Evolutionary conservation across 2,113 vertebrate species (phyloP).

Genomic region (Alosa alosa): DNA sequence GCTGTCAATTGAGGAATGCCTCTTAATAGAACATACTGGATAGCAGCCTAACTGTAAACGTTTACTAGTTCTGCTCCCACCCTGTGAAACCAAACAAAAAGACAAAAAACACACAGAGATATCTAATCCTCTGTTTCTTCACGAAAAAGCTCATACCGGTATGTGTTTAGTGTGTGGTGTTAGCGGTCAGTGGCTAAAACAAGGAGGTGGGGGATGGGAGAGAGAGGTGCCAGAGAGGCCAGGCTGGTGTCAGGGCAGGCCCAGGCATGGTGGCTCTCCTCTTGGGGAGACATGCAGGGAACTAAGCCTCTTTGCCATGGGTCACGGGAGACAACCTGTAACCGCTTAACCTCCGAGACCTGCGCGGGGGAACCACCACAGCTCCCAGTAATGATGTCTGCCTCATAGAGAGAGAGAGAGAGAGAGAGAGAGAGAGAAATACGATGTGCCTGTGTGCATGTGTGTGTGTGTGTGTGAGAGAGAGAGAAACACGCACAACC

Average conservation of each 20-base stretch:
- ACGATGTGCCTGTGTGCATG: not conserved
- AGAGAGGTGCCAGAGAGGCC: not conserved
- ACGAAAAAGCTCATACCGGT: not conserved
- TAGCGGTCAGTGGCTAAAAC: not conserved
- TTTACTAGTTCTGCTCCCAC: not conserved
- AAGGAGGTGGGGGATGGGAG: not conserved
- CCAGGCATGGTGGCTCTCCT: slow-evolving; percentile 9
- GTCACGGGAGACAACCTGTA: slow-evolving; percentile 52
- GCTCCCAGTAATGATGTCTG: slow-evolving; percentile 47
- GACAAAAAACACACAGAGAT: not conserved
- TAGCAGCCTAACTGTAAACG: not conserved
- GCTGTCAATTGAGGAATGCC: not conserved
- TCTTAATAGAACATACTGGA: not conserved
- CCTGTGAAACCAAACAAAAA: not conserved
- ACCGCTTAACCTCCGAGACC: slow-evolving; percentile 54
- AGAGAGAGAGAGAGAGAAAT: not conserved
- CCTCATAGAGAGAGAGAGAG: slow-evolving; percentile 19
- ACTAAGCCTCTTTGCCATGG: slow-evolving; percentile 40
- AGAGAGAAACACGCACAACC: not conserved
- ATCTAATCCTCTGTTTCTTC: not conserved
- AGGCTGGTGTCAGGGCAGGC: not conserved
- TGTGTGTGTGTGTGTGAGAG: not conserved
- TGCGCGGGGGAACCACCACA: slow-evolving; percentile 51
- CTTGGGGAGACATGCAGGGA: slow-evolving; percentile 26
- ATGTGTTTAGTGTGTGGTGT: not conserved